phyloP scores from a whole-genome alignment of 92 coral and sea anemone genomes.

The Metridium senile region DNA sequence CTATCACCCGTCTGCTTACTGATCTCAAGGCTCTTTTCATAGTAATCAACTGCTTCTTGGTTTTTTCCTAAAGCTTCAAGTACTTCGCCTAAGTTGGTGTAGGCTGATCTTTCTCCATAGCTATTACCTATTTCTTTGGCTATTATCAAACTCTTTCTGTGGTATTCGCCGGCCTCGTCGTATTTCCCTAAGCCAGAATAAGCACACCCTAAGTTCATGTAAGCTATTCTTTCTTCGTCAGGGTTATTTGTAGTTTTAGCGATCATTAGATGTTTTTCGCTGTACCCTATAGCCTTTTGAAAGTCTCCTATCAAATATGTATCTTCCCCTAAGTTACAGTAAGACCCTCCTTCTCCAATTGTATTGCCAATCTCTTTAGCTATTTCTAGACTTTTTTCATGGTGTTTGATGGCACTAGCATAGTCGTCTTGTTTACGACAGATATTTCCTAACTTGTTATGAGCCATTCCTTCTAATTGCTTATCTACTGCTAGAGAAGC shows the following conservation, averaged over 20 bases:
- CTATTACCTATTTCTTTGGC: slow-evolving; percentile 7
- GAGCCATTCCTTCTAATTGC: background rate
- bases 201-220: background rate
- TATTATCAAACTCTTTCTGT: background rate
- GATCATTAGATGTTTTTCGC: background rate
- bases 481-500: background rate
- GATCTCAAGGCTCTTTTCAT: slow-evolving; percentile 4
- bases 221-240: background rate
- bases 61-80: background rate
- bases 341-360: background rate
- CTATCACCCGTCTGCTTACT: background rate
- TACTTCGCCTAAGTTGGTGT: slow-evolving; percentile 4
- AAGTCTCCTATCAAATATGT: background rate
- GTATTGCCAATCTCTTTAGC: slow-evolving; percentile 4
- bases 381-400: background rate
- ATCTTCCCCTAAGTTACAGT: slow-evolving; percentile 3
- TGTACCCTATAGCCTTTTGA: background rate
- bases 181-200: background rate
- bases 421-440: background rate
- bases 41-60: slow-evolving; percentile 10
- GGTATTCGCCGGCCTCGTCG: background rate
- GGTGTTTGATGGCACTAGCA: background rate
- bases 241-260: background rate
- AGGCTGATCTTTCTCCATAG: slow-evolving; percentile 7
- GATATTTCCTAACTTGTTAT: background rate